phyloP scores from a whole-genome alignment of 2,888 invertebrate genomes.

The Pachymerium ferrugineum region DNA sequence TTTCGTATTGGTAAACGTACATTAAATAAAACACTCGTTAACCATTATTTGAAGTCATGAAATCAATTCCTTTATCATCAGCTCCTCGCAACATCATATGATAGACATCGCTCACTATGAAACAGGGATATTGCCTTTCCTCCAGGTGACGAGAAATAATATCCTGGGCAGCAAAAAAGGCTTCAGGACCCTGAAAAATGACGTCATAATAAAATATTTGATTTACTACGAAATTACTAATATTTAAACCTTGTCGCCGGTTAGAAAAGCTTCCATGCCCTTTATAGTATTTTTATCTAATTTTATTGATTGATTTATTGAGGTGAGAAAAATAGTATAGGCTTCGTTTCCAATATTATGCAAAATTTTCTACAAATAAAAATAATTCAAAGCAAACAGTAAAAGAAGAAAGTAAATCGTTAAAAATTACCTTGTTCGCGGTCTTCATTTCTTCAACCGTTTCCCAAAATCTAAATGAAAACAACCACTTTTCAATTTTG shows the following conservation, averaged over 20 bases:
- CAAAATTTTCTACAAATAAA: conserved; percentile 40
- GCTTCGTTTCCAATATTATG: conserved; percentile 87
- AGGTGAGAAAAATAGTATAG: conserved; percentile 76
- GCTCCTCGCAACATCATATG: conserved; percentile 64
- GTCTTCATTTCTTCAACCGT: conserved; percentile 76
- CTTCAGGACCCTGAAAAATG: conserved; percentile 62
- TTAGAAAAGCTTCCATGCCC: conserved; percentile 77
- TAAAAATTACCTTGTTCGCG: conserved; percentile 60
- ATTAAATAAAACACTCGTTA: background rate
- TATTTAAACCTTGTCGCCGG: conserved; percentile 63
- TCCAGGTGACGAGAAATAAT: conserved; percentile 71
- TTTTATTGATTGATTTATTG: conserved; percentile 38
- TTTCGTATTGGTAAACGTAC: conserved; percentile 16
- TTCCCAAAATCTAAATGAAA: conserved; percentile 67
- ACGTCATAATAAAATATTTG: too few relatives aligned
- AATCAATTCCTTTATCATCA: conserved; percentile 50
- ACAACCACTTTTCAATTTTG: background rate
- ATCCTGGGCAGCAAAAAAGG: conserved; percentile 80
- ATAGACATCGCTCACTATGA: conserved; percentile 79
- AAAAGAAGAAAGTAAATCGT: conserved; percentile 1
- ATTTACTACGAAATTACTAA: background rate
- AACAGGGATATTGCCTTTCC: conserved; percentile 82
- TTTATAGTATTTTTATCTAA: conserved; percentile 55
- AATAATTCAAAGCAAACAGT: background rate
- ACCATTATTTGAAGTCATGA: background rate